These are phyloP conservation scores for Rotaria socialis DNA, from an alignment of 2,888 invertebrate species.

Conservation along the genomic window DNA sequence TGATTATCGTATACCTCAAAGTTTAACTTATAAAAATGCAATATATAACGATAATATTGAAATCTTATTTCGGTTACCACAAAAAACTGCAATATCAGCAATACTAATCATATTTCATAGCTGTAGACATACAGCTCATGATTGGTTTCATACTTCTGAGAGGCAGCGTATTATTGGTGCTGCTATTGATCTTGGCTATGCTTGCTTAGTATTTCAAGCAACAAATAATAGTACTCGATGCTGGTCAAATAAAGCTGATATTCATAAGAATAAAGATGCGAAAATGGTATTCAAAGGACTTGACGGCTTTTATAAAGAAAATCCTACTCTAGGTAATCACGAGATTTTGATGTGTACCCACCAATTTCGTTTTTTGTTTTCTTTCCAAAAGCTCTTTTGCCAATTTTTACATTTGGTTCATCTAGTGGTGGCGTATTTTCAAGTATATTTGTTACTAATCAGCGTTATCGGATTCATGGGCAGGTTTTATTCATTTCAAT, in stretches of 20 bases:
- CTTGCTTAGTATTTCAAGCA: conserved; percentile 34
- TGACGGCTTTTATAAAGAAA: background rate
- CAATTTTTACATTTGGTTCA: background rate
- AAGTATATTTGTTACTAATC: background rate
- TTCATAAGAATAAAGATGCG: background rate
- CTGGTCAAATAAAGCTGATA: background rate
- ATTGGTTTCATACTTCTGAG: conserved; percentile 17
- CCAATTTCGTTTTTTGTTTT: no score
- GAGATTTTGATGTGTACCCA: no score
- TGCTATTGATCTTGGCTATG: conserved; percentile 15
- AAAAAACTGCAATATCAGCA: background rate
- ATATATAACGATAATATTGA: background rate
- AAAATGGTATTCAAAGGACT: background rate
- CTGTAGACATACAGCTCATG: background rate
- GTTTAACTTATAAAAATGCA: background rate
- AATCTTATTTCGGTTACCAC: background rate
- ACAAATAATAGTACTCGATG: background rate
- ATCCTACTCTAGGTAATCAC: background rate
- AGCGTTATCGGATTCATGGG: background rate
- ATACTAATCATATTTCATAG: conserved; percentile 21
- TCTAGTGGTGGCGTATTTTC: background rate
- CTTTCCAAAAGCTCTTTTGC: background rate
- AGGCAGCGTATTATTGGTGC: conserved; percentile 11
- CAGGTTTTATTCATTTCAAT: background rate
- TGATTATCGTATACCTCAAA: background rate